These are phyloP conservation scores for Reinhardtius hippoglossoides DNA, from an alignment of 2,113 vertebrate species.

Conservation along the genomic window DNA sequence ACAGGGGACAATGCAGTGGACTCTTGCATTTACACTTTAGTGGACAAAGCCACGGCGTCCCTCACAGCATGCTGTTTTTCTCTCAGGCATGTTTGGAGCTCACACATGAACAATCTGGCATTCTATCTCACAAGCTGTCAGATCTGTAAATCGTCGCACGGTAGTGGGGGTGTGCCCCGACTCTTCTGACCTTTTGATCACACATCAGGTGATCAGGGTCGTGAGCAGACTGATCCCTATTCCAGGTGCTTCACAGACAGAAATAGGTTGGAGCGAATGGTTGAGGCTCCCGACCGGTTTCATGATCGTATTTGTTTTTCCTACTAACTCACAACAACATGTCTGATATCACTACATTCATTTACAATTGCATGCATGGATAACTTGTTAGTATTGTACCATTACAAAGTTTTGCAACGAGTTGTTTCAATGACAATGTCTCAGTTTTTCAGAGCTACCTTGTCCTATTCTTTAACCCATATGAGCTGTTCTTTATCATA, in stretches of 20 bases:
- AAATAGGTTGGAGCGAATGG: constrained; percentile 7
- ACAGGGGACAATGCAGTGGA: constrained; percentile 38
- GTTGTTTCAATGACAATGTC: too few species aligned
- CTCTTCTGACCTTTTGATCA: constrained; percentile 17
- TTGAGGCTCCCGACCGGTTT: constrained; percentile 3
- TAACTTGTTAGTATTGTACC: too few species aligned
- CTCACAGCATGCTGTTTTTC: not conserved
- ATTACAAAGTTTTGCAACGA: too few species aligned
- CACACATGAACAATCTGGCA: constrained; percentile 59
- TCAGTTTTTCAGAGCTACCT: too few species aligned
- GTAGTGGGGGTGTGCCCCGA: not conserved
- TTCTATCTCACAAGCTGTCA: constrained; percentile 6
- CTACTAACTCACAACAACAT: constrained; percentile 44
- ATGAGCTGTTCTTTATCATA: too few species aligned
- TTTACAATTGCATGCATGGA: too few species aligned
- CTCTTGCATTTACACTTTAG: constrained; percentile 6
- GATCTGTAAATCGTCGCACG: constrained; percentile 1
- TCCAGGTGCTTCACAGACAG: constrained; percentile 63
- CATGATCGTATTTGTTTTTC: constrained; percentile 27
- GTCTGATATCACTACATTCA: not conserved
- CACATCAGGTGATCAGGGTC: constrained; percentile 26
- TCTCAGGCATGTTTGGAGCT: constrained; percentile 34
- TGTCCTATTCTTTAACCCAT: too few species aligned
- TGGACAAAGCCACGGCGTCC: constrained; percentile 34
- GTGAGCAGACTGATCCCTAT: constrained; percentile 11